Conservation (phyloP, 2,888 invertebrate species). For the Amaurobius ferox region DNA sequence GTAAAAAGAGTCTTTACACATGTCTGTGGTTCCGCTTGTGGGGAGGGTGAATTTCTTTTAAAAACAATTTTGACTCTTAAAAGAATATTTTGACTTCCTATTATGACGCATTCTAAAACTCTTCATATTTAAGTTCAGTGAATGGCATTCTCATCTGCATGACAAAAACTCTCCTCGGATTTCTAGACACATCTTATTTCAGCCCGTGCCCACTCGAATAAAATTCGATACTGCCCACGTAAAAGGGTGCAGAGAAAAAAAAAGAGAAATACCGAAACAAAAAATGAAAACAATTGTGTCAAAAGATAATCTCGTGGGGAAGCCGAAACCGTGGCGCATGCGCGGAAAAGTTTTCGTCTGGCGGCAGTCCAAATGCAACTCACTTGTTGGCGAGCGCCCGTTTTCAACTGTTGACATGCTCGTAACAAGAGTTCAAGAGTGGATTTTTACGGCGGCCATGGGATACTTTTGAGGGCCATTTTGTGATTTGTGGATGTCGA, state of each 20-base stretch:
- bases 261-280: background rate
- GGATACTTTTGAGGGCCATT: too few relatives aligned
- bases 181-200: background rate
- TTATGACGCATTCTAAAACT: too few relatives aligned
- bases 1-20: too few relatives aligned
- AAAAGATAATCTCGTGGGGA: background rate
- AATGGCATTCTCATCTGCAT: too few relatives aligned
- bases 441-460: background rate
- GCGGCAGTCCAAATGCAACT: background rate
- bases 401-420: background rate
- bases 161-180: background rate
- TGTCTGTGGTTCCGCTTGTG: too few relatives aligned
- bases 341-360: background rate
- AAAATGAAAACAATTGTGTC: background rate
- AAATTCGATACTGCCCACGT: conserved; percentile 3
- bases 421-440: background rate
- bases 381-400: background rate
- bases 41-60: too few relatives aligned
- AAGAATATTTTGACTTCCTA: too few relatives aligned
- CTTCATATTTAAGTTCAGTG: too few relatives aligned
- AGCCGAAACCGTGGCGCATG: background rate
- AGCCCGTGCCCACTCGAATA: background rate
- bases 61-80: too few relatives aligned
- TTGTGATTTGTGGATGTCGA: background rate
- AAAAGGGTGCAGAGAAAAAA: background rate